Percentiles rank a stretch among this genome's conserved stretches.
Conservation (phyloP, 2,797 vertebrate species). For the Liasis olivaceus region DNA sequence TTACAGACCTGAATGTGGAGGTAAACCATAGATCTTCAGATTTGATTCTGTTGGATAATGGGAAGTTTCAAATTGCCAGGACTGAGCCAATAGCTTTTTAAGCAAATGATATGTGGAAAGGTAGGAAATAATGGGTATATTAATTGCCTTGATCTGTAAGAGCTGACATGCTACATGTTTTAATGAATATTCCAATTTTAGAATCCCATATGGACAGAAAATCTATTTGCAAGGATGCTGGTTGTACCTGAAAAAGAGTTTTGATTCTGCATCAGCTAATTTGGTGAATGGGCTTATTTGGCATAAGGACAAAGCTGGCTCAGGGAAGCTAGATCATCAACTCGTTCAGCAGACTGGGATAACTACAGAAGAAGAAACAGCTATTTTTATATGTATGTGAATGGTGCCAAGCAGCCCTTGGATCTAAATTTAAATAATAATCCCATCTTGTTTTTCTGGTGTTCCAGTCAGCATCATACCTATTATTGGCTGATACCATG, state of each 20-base stretch:
- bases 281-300: neutral
- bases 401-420: neutral
- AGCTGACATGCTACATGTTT: neutral
- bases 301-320: neutral
- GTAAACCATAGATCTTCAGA: neutral
- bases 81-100: neutral
- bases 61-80: neutral
- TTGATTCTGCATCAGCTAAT: neutral
- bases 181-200: neutral
- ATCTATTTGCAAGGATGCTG: neutral
- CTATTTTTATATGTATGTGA: neutral
- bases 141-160: neutral
- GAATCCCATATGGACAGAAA: neutral
- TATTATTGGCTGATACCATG: conserved; percentile 26
- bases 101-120: neutral
- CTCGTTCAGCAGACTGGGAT: neutral
- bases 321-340: neutral
- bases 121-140: neutral
- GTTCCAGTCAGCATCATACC: conserved; percentile 15
- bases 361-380: neutral
- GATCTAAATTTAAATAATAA: neutral
- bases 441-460: neutral
- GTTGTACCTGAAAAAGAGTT: neutral
- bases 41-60: neutral
- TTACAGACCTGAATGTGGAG: neutral